Evolutionary conservation across 2,113 vertebrate genomes (phyloP).

Genomic region (Callipepla squamata): DNA sequence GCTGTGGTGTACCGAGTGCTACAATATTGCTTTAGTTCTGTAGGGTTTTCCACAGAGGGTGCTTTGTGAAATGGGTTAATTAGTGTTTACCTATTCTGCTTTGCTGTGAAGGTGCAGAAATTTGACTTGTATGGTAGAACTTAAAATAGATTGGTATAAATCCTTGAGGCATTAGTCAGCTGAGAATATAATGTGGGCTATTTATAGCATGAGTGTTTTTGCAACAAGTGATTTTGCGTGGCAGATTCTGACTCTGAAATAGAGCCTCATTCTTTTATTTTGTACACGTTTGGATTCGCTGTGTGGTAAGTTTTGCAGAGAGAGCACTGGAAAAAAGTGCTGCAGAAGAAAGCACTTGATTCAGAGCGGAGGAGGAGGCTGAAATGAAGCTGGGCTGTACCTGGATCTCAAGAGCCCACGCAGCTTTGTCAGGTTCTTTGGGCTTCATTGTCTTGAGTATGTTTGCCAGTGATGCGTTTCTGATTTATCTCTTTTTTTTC

Average conservation of each 20-base stretch:
- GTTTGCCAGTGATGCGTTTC: neutral
- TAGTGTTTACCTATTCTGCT: neutral
- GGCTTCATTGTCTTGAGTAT: neutral
- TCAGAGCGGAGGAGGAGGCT: neutral
- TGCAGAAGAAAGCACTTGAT: neutral
- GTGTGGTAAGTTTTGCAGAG: neutral
- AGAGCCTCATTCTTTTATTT: neutral
- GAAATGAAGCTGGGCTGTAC: neutral
- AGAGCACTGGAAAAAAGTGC: neutral
- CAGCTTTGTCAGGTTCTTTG: neutral
- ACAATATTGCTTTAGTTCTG: neutral
- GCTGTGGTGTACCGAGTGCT: neutral
- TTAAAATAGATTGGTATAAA: constrained; percentile 12
- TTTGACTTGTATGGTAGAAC: neutral
- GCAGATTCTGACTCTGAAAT: neutral
- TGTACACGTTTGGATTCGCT: neutral
- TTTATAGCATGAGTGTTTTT: neutral
- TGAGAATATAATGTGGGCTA: neutral
- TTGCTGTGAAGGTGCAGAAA: neutral
- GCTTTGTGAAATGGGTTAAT: neutral
- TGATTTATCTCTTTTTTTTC: fast-evolving
- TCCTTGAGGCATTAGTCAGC: neutral
- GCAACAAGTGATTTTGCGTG: neutral
- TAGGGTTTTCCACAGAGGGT: neutral
- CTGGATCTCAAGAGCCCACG: neutral